These are phyloP conservation scores for Apistogramma diplotaenia DNA, from an alignment of 2,113 vertebrate species.

Conservation along the genomic window DNA sequence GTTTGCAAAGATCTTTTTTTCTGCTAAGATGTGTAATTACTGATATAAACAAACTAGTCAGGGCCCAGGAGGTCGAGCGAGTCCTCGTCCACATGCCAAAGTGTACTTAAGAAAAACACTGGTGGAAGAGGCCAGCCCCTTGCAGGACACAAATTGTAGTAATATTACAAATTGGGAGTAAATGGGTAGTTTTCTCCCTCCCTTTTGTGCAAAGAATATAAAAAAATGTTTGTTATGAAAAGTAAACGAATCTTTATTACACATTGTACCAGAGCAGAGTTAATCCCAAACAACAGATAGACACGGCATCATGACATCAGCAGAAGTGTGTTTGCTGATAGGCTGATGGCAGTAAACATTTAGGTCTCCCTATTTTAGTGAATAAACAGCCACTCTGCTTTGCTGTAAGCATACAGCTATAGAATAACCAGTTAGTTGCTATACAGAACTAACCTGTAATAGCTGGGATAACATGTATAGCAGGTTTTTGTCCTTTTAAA, in stretches of 20 bases:
- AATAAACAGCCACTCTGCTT: not conserved
- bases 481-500: too few relatives aligned
- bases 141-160: not conserved
- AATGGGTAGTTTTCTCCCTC: not conserved
- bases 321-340: not conserved
- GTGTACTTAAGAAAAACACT: not conserved
- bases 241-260: too few relatives aligned
- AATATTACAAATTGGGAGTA: fast-evolving
- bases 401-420: not conserved
- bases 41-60: not conserved
- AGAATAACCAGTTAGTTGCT: not conserved
- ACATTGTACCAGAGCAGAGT: fast-evolving
- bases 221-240: not conserved
- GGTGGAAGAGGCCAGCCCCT: not conserved
- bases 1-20: fast-evolving
- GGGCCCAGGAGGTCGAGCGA: not conserved
- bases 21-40: not conserved
- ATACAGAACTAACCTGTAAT: not conserved
- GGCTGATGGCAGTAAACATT: not conserved
- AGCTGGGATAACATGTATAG: not conserved
- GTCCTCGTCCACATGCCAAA: not conserved
- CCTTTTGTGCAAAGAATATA: not conserved
- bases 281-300: not conserved
- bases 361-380: not conserved
- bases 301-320: not conserved